Conservation (phyloP, 2,797 vertebrate genomes). For the Acipenser transmontanus region DNA sequence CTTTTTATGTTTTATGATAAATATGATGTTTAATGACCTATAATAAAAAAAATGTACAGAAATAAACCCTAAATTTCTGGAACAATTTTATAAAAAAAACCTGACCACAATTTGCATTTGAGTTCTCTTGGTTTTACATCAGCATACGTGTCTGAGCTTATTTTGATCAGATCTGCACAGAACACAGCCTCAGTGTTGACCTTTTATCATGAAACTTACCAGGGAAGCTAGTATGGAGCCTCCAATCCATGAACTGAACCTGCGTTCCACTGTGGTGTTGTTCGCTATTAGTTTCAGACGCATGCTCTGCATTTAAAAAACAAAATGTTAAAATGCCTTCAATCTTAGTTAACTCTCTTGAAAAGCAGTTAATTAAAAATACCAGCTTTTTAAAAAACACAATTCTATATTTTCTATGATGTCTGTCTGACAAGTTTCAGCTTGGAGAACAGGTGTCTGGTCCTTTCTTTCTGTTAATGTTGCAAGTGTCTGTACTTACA, state of each 20-base stretch:
- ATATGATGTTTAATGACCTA: too few relatives aligned
- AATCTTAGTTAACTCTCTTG: not conserved
- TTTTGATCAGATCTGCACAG: not conserved
- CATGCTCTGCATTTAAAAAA: constrained; percentile 75
- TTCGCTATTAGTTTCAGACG: constrained; percentile 94
- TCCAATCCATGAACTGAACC: constrained; percentile 96
- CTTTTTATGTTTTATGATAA: too few relatives aligned
- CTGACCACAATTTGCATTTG: not conserved
- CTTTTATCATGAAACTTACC: constrained; percentile 54
- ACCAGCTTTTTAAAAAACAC: too few relatives aligned
- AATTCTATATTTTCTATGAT: too few relatives aligned
- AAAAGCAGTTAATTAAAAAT: too few relatives aligned
- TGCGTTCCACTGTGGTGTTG: constrained; percentile 91
- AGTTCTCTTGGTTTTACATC: not conserved
- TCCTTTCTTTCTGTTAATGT: too few relatives aligned
- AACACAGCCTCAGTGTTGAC: not conserved
- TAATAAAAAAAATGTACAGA: too few relatives aligned
- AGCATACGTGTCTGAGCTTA: not conserved
- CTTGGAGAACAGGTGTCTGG: not conserved
- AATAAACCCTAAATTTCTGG: not conserved
- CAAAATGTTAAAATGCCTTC: not conserved
- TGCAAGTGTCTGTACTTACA: constrained; percentile 52
- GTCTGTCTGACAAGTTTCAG: too few relatives aligned
- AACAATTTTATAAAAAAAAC: not conserved
- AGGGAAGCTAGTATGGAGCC: constrained; percentile 94